A percentile compares a stretch with the other conserved stretches of the same genome.
phyloP scores from a whole-genome alignment of 2,797 vertebrate genomes.

The Pelodytes ibericus region DNA sequence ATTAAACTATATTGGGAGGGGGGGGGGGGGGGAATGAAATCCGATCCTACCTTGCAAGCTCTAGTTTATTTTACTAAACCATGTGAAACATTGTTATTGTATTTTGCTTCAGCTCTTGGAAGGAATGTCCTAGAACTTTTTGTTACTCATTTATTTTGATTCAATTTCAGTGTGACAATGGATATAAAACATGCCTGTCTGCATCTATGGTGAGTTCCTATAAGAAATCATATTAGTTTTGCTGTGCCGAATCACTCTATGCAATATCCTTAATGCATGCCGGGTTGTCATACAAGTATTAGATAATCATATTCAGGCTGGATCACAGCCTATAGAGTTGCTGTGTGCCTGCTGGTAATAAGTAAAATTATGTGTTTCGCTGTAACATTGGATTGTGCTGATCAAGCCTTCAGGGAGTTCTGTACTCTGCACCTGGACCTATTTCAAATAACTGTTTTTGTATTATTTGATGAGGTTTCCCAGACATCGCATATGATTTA shows the following conservation, averaged over 20 bases:
- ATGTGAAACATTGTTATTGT: slow-evolving; percentile 31
- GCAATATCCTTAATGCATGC: slow-evolving; percentile 32
- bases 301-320: slow-evolving; percentile 34
- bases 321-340: slow-evolving; percentile 36
- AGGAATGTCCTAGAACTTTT: slow-evolving; percentile 60
- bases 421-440: slow-evolving; percentile 34
- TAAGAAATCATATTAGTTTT: slow-evolving; percentile 58
- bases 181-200: slow-evolving; percentile 59
- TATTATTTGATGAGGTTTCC: slow-evolving; percentile 17
- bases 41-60: slow-evolving; percentile 59
- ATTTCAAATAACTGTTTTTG: slow-evolving; percentile 16
- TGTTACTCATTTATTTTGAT: slow-evolving; percentile 57
- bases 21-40: slow-evolving; percentile 56
- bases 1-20: slow-evolving; percentile 36
- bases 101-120: slow-evolving; percentile 49
- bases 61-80: slow-evolving; percentile 16
- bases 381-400: slow-evolving; percentile 45
- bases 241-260: slow-evolving; percentile 36
- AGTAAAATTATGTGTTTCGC: slow-evolving; percentile 21
- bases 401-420: slow-evolving; percentile 16
- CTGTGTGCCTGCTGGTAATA: slow-evolving; percentile 19
- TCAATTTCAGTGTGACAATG: slow-evolving; percentile 56
- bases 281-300: slow-evolving; percentile 11
- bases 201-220: slow-evolving; percentile 11
- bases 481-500: not conserved